Conservation (phyloP, 2,113 vertebrate genomes). For the Phoenicopterus ruber region DNA sequence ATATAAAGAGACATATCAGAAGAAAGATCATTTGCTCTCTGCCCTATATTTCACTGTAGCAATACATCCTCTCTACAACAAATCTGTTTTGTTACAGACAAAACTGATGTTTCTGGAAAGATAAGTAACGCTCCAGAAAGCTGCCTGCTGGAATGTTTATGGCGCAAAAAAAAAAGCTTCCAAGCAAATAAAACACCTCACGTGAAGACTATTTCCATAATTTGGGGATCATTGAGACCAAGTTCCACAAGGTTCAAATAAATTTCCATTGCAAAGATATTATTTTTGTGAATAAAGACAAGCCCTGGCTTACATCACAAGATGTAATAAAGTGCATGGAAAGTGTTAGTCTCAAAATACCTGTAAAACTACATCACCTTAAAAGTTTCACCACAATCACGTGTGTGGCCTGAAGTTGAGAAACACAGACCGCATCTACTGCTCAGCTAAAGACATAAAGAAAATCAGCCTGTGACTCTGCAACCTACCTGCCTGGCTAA, state of each 20-base stretch:
- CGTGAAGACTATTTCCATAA: not conserved
- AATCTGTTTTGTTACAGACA: not conserved
- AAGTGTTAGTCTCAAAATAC: not conserved
- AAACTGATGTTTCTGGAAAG: not conserved
- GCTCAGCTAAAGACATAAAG: not conserved
- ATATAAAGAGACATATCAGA: slow-evolving; percentile 43
- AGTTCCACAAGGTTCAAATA: not conserved
- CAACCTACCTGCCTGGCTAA: not conserved
- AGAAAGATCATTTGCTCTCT: slow-evolving; percentile 33
- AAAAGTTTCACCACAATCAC: not conserved
- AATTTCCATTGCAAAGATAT: not conserved
- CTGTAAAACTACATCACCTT: not conserved
- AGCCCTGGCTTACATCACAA: not conserved
- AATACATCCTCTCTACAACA: not conserved
- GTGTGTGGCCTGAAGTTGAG: not conserved
- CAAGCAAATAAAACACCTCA: not conserved
- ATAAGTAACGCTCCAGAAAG: not conserved
- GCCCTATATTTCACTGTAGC: not conserved
- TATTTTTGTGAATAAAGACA: not conserved
- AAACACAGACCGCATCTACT: not conserved
- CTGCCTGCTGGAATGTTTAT: not conserved
- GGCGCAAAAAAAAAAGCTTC: not conserved
- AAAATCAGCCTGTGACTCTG: not conserved
- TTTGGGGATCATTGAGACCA: not conserved
- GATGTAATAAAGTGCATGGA: not conserved